These are phyloP conservation scores for Catharus bicknelli DNA, from an alignment of 2,113 vertebrate species.

Conservation along the genomic window DNA sequence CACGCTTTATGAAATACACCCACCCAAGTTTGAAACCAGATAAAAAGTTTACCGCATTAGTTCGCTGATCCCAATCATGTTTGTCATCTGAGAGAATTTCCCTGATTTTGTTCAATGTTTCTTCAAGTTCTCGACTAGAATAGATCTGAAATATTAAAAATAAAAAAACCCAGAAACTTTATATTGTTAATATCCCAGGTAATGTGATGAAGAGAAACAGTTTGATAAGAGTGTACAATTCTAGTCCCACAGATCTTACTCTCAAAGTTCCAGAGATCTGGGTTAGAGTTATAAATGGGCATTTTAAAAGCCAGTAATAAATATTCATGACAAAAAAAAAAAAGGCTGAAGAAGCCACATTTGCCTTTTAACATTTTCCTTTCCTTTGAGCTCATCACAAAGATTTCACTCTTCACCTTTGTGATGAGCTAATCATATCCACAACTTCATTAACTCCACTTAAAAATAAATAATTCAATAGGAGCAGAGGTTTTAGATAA, in stretches of 20 bases:
- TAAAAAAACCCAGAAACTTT: not conserved
- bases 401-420: not conserved
- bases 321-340: not conserved
- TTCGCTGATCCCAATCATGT: slow-evolving; percentile 97
- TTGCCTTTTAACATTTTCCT: not conserved
- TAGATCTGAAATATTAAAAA: slow-evolving; percentile 83
- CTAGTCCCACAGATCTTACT: not conserved
- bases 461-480: not conserved
- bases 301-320: not conserved
- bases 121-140: slow-evolving; percentile 93
- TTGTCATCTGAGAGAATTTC: slow-evolving; percentile 98
- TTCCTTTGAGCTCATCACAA: not conserved
- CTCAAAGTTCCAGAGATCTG: not conserved
- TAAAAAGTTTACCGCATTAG: slow-evolving; percentile 80
- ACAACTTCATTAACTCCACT: not conserved
- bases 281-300: not conserved
- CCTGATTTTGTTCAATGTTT: slow-evolving; percentile 97
- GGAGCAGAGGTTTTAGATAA: not conserved
- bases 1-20: not conserved
- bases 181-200: not conserved
- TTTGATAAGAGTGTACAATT: not conserved
- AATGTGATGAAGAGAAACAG: not conserved
- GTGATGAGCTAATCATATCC: not conserved
- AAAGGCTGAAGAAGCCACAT: not conserved
- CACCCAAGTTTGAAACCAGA: not conserved